Base-by-base conservation (phyloP, 2,888 invertebrate species). In the Peribatodes rhomboidaria region DNA sequence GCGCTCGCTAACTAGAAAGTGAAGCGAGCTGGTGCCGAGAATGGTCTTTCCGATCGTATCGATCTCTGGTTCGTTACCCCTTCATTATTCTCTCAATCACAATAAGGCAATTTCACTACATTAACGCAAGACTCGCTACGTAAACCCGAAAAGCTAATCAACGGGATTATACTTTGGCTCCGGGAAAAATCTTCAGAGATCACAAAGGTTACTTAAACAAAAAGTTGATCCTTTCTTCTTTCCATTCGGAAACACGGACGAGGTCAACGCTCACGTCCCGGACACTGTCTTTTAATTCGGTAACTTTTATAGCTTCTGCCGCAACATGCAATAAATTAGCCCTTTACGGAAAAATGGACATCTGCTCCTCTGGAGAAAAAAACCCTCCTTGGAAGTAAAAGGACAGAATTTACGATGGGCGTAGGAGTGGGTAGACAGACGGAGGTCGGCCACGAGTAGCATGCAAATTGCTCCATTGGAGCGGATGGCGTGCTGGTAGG, bases 361-460 rank as follows among this genome's bases (percentile, higher is more conserved):
- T 90, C 88, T 90, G 90, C 83, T 90, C 83, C 86, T 84, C 79
- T 79, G 84, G 78, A 87, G 69, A 55, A 71, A 88, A 90, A 89
- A 86, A 75, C 81, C 85, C 84, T 87, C 80, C 87, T 87, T 87
- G 81, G 84, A 88, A 89, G 89, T 87, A 89, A 89, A 90, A 90
- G 88, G 90, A 90, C 88, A 83, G 89, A 92, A 92, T 92, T 91
- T 92, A 92, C 91, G 92, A 88, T 83, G 88, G 86, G 83, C 85
- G 87, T 90, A 88, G 86, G 86, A 87, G 88, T 88, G 90, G 89
- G 90, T 89, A 86, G 90, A 86, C 84, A 86, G 90, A 86, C 84
- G 86, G 85, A 84, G 82, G 82, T 83, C 88, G 87, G 87, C 88
- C 86, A 89, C 89, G 89, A 87, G 84, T 80, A 85, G 91, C 91